Evolutionary conservation across 2,113 vertebrate genomes (phyloP), one percentile per base, ranked within the genome.

Genomic region (Misgurnus mizolepis): DNA sequence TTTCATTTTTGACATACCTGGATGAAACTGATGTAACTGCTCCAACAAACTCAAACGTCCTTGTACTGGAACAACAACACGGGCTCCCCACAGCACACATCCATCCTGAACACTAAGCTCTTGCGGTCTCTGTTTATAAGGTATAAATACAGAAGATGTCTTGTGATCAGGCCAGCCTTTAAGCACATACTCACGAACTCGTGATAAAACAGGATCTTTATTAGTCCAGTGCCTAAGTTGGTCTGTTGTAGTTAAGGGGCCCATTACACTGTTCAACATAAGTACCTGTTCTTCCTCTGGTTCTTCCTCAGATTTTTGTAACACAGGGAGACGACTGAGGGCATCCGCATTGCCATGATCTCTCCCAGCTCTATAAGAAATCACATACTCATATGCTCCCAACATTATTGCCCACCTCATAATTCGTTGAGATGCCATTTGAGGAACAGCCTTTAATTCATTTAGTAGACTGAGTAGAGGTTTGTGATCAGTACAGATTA

Each of bases 401-500:
- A 84, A 17, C 3, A 73, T 82, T 3, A 86, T 53, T 4, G 77
- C 64, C 83, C 78, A 83, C 0, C 47, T 50, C 40, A 84, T 77
- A 17, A 84, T 83, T 40, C 55, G 14, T 4, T 78, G 67, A 15
- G 82, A 86, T 0, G 70, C 61, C 39, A 83, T 64, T 3, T 66
- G 74, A 3, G 76, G 82, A 53, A 67, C 66, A 34, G 62, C 45
- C 18, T 72, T 83, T 18, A 78, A 22, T 17, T 87, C 62, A 58
- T n/a, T 22, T 5, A 85, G 66, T 6, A 85, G 9, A 22, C 17
- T 45, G 15, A 83, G 47, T 4, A 81, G 17, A 9, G 56, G 84
- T 22, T 84, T 85, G 15, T 81, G 78, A 3, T 85, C 82, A 2
- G 60, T 82, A 1, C 7, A 73, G 2, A 79, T 86, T 3, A 43